Percentiles rank a stretch among this genome's conserved stretches.
Conservation (phyloP, 2,113 vertebrate species). For the Cyprinodon variegatus region DNA sequence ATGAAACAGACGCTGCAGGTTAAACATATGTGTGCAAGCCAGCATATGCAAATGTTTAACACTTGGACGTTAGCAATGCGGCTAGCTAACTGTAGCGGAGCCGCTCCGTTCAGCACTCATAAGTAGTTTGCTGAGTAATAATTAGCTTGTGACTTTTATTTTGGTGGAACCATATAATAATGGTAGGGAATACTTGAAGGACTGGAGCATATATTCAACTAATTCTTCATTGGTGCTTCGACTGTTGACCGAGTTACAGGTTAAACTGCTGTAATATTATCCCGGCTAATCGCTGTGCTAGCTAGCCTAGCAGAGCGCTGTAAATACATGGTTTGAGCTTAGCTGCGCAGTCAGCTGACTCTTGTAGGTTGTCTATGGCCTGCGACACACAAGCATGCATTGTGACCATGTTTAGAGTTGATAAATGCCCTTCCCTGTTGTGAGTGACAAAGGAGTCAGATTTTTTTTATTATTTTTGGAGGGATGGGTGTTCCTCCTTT, state of each 20-base stretch:
- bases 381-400: constrained; percentile 51
- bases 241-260: background rate
- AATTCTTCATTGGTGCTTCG: background rate
- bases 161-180: background rate
- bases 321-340: constrained; percentile 68
- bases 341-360: constrained; percentile 70
- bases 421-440: constrained; percentile 21
- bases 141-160: constrained; percentile 56
- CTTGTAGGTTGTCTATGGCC: constrained; percentile 46
- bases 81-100: constrained; percentile 51
- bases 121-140: constrained; percentile 79
- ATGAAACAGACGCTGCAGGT: background rate
- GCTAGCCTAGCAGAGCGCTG: constrained; percentile 62
- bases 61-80: constrained; percentile 1
- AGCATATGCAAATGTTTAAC: constrained; percentile 5
- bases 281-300: constrained; percentile 55
- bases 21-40: background rate
- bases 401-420: constrained; percentile 58
- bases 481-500: background rate
- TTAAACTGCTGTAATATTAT: constrained; percentile 38
- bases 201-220: too few species aligned
- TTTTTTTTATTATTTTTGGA: too few species aligned
- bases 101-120: constrained; percentile 54
- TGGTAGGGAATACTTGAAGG: accelerated
- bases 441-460: constrained; percentile 22